These are phyloP conservation scores for Uromys caudimaculatus DNA, from an alignment of 2,797 vertebrate genomes.

Conservation along the genomic window DNA sequence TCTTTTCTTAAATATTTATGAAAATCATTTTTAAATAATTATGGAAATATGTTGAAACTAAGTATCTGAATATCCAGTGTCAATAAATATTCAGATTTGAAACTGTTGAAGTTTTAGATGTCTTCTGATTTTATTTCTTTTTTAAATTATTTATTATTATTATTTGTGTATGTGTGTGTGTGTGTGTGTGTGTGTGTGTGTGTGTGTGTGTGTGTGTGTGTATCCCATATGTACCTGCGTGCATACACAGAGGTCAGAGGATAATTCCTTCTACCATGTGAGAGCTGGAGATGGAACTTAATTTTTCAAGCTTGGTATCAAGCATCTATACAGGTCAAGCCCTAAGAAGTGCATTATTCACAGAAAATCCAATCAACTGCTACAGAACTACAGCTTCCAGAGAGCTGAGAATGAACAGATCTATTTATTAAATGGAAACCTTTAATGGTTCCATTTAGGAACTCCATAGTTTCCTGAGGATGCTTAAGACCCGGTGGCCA, in stretches of 20 bases:
- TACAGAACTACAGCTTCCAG: not conserved
- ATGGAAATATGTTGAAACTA: conserved; percentile 20
- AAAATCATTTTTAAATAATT: conserved; percentile 28
- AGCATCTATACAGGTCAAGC: too few species aligned
- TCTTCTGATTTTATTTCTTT: not conserved
- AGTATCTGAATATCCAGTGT: conserved; percentile 40
- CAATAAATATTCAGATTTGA: conserved; percentile 46
- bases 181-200: not conserved
- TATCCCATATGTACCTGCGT: accelerated
- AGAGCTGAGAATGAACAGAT: not conserved
- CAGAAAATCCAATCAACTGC: not conserved
- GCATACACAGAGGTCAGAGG: not conserved
- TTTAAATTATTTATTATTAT: not conserved
- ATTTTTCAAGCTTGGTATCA: too few species aligned
- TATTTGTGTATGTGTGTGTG: not conserved
- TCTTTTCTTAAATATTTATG: not conserved
- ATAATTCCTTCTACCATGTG: not conserved
- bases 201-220: not conserved
- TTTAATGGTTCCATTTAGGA: not conserved
- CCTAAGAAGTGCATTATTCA: not conserved
- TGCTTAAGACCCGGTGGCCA: not conserved
- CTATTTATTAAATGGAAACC: not conserved
- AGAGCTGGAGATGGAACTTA: not conserved
- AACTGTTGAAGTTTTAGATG: conserved; percentile 8
- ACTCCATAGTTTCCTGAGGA: not conserved